phyloP scores from a whole-genome alignment of 2,888 invertebrate species.

The Acronicta alni region DNA sequence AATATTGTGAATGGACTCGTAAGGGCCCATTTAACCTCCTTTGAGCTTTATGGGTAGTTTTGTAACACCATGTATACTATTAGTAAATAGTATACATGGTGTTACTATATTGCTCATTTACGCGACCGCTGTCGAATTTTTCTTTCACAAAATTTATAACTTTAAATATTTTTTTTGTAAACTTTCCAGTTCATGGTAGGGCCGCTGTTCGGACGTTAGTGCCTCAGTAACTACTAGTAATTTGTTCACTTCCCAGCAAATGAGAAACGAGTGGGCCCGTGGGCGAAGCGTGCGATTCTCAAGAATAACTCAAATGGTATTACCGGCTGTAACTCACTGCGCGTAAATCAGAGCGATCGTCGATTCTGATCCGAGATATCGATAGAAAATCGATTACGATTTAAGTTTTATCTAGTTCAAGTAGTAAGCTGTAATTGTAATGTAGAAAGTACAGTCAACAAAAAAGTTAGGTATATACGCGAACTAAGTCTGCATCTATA shows the following conservation, averaged over 20 bases:
- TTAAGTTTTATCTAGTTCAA: constrained; percentile 1
- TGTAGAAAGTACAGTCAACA: too few relatives aligned
- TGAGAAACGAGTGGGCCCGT: constrained; percentile 71
- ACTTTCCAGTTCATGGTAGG: constrained; percentile 49
- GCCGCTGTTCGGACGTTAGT: constrained; percentile 65
- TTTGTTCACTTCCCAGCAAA: constrained; percentile 76
- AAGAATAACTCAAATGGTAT: constrained; percentile 73
- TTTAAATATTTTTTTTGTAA: not conserved
- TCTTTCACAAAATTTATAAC: too few relatives aligned
- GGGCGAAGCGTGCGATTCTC: constrained; percentile 64
- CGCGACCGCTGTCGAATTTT: too few relatives aligned
- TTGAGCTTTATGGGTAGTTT: too few relatives aligned
- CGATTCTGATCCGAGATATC: constrained; percentile 39
- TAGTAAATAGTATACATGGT: too few relatives aligned
- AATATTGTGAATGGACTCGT: too few relatives aligned
- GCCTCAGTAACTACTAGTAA: constrained; percentile 72
- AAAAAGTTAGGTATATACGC: too few relatives aligned
- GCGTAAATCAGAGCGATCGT: constrained; percentile 53
- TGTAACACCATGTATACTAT: too few relatives aligned
- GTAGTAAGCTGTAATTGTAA: too few relatives aligned
- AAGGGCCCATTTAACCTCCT: too few relatives aligned
- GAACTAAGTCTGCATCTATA: too few relatives aligned
- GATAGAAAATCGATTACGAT: not conserved
- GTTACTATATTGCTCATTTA: too few relatives aligned
- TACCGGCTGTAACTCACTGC: constrained; percentile 50